A percentile compares a stretch with the other conserved stretches of the same genome.
Evolutionary conservation across 2,797 vertebrate species (phyloP).

Genomic region (Silurus aristotelis): DNA sequence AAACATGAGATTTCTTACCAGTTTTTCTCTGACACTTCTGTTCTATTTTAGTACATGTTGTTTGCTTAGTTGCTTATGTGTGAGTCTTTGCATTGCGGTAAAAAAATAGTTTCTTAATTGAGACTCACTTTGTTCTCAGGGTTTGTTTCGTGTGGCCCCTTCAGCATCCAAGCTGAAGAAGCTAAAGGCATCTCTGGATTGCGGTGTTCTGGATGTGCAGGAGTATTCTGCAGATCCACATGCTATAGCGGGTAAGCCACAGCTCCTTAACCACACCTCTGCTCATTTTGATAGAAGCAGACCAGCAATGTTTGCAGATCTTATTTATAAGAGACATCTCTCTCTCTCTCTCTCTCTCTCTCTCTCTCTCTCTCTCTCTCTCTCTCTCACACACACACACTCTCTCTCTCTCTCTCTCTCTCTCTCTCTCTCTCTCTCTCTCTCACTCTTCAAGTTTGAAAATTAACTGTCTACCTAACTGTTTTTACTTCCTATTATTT

Average conservation of each 20-base stretch:
- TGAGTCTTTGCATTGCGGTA: constrained; percentile 12
- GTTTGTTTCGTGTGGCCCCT: constrained; percentile 94
- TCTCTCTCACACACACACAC: not conserved
- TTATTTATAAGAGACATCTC: not conserved
- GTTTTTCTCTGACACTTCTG: not conserved
- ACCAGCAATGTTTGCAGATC: not conserved
- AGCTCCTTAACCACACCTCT: constrained; percentile 15
- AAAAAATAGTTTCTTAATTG: constrained; percentile 22
- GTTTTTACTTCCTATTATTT: not conserved
- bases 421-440: not conserved
- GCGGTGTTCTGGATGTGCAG: constrained; percentile 93
- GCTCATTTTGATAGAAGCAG: constrained; percentile 4
- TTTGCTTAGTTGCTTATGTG: constrained; percentile 5
- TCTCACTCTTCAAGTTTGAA: constrained; percentile 27
- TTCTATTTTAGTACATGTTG: constrained; percentile 18
- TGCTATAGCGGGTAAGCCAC: constrained; percentile 88
- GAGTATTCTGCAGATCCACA: constrained; percentile 97
- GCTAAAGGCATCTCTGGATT: constrained; percentile 95
- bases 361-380: too few relatives aligned
- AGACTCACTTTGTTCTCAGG: constrained; percentile 71
- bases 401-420: not conserved
- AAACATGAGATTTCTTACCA: constrained; percentile 3
- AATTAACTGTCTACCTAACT: not conserved
- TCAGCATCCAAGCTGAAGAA: constrained; percentile 98
- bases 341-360: not conserved